Percentiles rank a stretch among this genome's conserved stretches.
Conservation (phyloP, 2,888 invertebrate genomes). For the Erebia aethiops region DNA sequence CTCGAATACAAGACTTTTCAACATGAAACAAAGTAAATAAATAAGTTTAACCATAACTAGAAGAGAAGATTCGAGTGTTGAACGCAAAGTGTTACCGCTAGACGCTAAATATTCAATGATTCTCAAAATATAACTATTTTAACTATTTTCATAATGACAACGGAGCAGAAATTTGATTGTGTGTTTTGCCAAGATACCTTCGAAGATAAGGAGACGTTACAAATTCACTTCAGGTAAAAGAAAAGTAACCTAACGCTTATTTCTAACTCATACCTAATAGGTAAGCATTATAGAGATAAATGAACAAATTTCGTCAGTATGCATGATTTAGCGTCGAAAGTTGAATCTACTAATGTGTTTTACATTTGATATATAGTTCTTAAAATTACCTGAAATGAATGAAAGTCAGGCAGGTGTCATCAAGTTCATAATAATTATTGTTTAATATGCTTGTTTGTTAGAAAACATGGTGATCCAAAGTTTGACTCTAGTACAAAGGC, state of each 20-base stretch:
- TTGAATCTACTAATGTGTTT: too few relatives aligned
- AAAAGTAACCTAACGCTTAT: conserved; percentile 9
- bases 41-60: background rate
- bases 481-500: conserved; percentile 73
- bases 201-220: conserved; percentile 81
- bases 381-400: too few relatives aligned
- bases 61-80: conserved; percentile 14
- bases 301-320: too few relatives aligned
- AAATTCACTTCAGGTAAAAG: conserved; percentile 84
- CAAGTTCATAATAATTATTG: background rate
- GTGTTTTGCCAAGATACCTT: conserved; percentile 83
- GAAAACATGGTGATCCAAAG: conserved; percentile 85
- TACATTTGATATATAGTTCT: too few relatives aligned
- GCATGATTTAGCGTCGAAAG: too few relatives aligned
- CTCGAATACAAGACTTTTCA: background rate
- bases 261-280: background rate
- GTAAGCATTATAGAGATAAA: background rate
- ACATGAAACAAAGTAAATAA: conserved; percentile 5
- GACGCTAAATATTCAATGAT: conserved; percentile 21
- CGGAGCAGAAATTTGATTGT: conserved; percentile 71
- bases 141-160: conserved; percentile 56
- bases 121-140: conserved; percentile 22
- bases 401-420: background rate
- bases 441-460: conserved; percentile 47
- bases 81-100: conserved; percentile 20